These are phyloP conservation scores for Dendrocincla fuliginosa DNA, from an alignment of 2,797 vertebrate genomes.

Conservation along the genomic window DNA sequence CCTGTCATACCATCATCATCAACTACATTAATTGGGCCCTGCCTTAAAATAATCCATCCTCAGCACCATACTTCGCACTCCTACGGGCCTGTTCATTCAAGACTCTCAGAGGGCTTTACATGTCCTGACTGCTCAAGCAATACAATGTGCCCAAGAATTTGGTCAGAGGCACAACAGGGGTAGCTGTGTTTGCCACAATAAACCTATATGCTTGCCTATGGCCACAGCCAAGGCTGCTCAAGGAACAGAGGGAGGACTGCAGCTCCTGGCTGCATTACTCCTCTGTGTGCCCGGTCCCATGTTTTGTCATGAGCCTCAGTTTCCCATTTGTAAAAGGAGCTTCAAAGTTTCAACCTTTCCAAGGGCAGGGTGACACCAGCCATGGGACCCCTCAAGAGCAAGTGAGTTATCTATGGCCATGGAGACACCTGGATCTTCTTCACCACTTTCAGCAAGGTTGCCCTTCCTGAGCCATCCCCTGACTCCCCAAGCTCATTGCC, in stretches of 20 bases:
- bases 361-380: neutral
- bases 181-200: neutral
- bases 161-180: neutral
- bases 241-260: neutral
- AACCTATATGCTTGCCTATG: neutral
- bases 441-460: neutral
- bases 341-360: neutral
- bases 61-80: neutral
- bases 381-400: neutral
- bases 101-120: conserved; percentile 23
- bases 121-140: neutral
- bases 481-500: neutral
- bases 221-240: accelerated
- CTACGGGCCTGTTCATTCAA: conserved; percentile 31
- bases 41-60: conserved; percentile 53
- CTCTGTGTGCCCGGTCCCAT: neutral
- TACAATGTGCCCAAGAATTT: conserved; percentile 23
- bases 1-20: conserved; percentile 9
- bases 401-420: accelerated
- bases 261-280: neutral
- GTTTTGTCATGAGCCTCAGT: neutral
- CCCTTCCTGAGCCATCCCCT: neutral
- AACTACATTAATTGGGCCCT: neutral
- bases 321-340: neutral
- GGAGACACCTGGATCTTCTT: neutral